Conservation (phyloP, 2,113 vertebrate genomes). For the Boulengeromyrus knoepffleri region DNA sequence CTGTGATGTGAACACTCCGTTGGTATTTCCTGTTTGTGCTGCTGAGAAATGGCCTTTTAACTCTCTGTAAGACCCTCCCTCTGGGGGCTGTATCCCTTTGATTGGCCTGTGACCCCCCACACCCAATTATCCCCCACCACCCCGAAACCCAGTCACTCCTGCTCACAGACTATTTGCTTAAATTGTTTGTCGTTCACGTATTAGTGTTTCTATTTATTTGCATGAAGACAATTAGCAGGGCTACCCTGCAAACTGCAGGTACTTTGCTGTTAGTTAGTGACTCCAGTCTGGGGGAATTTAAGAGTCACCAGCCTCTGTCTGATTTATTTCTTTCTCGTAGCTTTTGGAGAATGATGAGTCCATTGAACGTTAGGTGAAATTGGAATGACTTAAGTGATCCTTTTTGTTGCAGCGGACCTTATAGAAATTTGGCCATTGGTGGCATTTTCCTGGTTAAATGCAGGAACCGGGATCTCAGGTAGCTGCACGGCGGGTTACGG, state of each 20-base stretch:
- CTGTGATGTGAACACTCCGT: slow-evolving; percentile 33
- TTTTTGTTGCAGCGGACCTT: background rate
- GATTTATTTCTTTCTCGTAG: background rate
- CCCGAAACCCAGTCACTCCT: background rate
- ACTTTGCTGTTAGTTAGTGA: background rate
- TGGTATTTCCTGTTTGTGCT: slow-evolving; percentile 49
- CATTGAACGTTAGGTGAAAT: background rate
- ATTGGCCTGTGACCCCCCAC: slow-evolving; percentile 6
- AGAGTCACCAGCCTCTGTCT: background rate
- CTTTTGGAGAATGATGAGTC: background rate
- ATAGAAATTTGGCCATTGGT: background rate
- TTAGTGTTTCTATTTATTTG: background rate
- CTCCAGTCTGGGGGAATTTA: background rate
- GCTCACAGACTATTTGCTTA: background rate
- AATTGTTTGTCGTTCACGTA: background rate
- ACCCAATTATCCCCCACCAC: slow-evolving; percentile 20
- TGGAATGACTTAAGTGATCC: background rate
- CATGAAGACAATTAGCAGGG: background rate
- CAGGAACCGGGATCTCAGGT: background rate
- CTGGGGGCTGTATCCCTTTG: slow-evolving; percentile 18
- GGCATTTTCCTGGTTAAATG: background rate
- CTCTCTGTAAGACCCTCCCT: slow-evolving; percentile 29
- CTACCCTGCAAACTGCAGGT: background rate
- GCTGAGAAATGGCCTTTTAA: slow-evolving; percentile 39
- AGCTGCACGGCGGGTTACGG: background rate